Conservation (phyloP, 2,797 vertebrate species). For the Syndactyla subalaris region DNA sequence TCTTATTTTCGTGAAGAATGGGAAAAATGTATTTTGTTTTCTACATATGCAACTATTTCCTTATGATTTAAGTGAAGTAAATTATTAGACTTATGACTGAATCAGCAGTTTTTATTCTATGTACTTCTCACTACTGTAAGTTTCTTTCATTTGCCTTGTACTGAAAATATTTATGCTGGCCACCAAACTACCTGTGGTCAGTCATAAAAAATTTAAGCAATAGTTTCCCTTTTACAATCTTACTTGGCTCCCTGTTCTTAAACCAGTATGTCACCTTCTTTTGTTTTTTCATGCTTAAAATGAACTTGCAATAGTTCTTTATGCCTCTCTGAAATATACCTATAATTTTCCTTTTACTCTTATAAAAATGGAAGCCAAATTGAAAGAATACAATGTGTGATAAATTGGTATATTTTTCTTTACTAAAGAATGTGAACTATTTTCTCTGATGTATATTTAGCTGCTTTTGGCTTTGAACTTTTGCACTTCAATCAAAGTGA, state of each 20-base stretch:
- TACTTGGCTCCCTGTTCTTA: neutral
- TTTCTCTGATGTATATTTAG: constrained; percentile 64
- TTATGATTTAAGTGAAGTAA: neutral
- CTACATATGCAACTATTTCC: neutral
- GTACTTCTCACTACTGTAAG: neutral
- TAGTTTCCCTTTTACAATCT: neutral
- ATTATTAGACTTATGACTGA: neutral
- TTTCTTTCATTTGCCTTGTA: neutral
- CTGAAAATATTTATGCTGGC: neutral
- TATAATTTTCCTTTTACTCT: constrained; percentile 51
- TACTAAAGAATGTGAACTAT: constrained; percentile 42
- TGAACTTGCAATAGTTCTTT: constrained; percentile 26
- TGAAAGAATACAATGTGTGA: constrained; percentile 48
- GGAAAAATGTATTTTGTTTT: neutral
- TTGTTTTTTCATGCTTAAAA: neutral
- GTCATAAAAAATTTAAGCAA: neutral
- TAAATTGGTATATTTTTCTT: constrained; percentile 70
- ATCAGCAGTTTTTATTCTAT: neutral
- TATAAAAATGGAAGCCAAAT: constrained; percentile 57
- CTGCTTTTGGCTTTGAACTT: constrained; percentile 67
- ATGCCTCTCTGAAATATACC: constrained; percentile 32
- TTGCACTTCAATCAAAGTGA: constrained; percentile 69
- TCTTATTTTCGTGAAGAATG: neutral
- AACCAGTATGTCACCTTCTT: neutral
- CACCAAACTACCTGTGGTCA: neutral